Base-by-base conservation (phyloP, 2,888 invertebrate species). In the Cenopis cana region DNA sequence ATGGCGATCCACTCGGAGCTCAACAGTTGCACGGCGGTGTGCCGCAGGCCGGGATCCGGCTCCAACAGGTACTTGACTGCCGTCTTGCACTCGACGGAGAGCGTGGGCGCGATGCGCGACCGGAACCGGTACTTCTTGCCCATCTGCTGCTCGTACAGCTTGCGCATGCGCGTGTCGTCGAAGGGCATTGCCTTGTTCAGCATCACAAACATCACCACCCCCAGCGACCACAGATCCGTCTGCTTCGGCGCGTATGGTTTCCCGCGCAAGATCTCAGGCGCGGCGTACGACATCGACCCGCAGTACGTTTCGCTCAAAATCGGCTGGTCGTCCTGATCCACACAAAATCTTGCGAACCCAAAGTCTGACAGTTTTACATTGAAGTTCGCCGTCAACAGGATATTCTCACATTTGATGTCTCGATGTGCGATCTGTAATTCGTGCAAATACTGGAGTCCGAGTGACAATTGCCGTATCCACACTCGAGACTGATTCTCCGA, bases 231-330 rank as follows among this genome's bases (percentile, higher is more conserved):
- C 59, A 97, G 87, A 82, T 98, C 98, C 0, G 96, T 94, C 52
- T 95, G 94, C 85, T 95, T 96, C 0, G 96, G 96, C 79, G 94
- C 89, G 82, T 97, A 97, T 0, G 96, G 95, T 74, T 95, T 94
- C 1, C 97, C 97, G 73, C 95, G 94, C 8, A 98, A 90, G 68
- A 98, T 96, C 89, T 98, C 98, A 0, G 98, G 98, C 0, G 98
- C 97, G 0, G 97, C 97, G 84, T 98, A 98, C 0, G 97, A 97
- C 79, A 97, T 94, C 10, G 97, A 97, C 6, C 98, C 98, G 82
- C 98, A 98, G 81, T 96, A 98, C 0, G 98, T 98, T 77, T 96
- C 95, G 78, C 97, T 97, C 55, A 95, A 83, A 24, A 95, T 81
- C 10, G 89, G 85, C 69, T 87, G 80, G 36, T 89, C 87, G 12